Evolutionary conservation across 2,113 vertebrate species (phyloP).

Genomic region (Quiscalus mexicanus): DNA sequence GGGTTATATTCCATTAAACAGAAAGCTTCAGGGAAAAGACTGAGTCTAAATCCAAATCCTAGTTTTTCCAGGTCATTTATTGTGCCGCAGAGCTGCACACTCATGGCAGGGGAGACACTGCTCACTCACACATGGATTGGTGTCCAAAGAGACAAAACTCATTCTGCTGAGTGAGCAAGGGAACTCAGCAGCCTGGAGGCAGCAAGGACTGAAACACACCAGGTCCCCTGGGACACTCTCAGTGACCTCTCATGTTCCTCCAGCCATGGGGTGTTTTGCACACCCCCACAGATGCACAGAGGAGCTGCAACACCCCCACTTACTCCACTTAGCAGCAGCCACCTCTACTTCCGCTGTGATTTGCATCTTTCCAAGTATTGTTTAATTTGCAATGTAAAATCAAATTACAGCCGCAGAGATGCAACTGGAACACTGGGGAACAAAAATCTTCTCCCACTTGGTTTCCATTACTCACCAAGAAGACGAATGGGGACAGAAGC

Average conservation of each 20-base stretch:
- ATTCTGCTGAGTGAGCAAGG: background rate
- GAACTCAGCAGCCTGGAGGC: background rate
- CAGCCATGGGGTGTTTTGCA: background rate
- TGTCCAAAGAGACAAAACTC: background rate
- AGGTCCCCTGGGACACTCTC: rapidly evolving
- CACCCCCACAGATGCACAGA: background rate
- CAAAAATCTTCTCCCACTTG: background rate
- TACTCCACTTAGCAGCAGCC: background rate
- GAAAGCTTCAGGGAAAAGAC: background rate
- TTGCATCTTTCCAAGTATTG: slow-evolving; percentile 57
- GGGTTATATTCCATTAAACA: background rate
- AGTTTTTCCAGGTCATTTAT: background rate
- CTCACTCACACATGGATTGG: background rate
- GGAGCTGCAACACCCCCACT: background rate
- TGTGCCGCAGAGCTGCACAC: background rate
- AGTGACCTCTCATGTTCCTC: background rate
- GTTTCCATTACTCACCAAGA: background rate
- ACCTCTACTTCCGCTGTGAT: background rate
- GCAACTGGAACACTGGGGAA: background rate
- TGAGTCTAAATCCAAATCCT: background rate
- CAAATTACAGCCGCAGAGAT: background rate
- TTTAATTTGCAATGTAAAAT: slow-evolving; percentile 55
- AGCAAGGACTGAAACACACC: background rate
- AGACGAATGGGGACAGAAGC: background rate
- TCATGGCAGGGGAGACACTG: background rate